Conservation (phyloP, 2,113 vertebrate species). For the Mustela lutreola region DNA sequence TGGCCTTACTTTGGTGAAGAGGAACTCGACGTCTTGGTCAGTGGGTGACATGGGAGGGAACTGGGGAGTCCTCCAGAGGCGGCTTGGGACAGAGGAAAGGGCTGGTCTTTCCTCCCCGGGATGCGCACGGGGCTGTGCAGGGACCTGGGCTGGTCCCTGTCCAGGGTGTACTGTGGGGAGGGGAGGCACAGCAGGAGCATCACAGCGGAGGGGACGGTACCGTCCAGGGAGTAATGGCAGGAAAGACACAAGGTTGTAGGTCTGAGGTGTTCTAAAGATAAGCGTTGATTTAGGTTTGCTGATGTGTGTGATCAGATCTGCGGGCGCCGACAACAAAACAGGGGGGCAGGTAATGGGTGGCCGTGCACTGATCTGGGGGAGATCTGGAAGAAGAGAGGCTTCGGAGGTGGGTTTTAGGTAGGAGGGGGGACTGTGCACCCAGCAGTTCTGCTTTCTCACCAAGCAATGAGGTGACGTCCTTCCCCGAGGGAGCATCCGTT, state of each 20-base stretch:
- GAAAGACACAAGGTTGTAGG: background rate
- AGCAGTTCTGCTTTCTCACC: background rate
- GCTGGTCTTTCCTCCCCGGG: rapidly evolving
- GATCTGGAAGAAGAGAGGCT: background rate
- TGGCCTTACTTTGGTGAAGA: background rate
- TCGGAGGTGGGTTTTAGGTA: background rate
- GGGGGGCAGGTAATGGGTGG: background rate
- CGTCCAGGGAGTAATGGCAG: background rate
- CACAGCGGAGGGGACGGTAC: rapidly evolving
- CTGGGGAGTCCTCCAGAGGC: too few relatives aligned
- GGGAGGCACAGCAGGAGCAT: background rate
- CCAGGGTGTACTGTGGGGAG: too few relatives aligned
- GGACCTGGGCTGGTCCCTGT: background rate
- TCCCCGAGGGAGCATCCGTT: background rate
- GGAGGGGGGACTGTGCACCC: background rate
- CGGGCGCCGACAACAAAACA: background rate
- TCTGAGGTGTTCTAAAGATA: background rate
- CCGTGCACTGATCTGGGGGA: background rate
- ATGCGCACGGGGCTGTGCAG: background rate
- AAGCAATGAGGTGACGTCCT: background rate
- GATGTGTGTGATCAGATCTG: background rate
- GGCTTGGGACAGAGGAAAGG: background rate
- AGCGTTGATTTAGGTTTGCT: background rate
- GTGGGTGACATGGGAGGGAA: background rate
- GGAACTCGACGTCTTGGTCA: background rate